Conservation (phyloP, 2,888 invertebrate species). For the Folsomia candida region DNA sequence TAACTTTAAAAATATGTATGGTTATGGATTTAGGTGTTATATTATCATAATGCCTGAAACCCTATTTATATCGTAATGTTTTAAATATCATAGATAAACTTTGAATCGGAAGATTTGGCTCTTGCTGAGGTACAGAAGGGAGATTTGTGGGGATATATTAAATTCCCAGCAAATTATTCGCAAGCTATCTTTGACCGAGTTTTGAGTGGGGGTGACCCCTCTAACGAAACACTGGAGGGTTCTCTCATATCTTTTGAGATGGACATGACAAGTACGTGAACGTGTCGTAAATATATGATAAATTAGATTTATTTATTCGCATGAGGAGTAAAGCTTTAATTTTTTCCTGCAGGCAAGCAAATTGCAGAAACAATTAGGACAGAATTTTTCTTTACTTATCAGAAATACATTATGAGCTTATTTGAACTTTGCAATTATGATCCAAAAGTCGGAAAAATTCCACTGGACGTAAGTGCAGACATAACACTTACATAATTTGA, state of each 20-base stretch:
- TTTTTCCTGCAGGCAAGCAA: conserved; percentile 57
- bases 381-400: conserved; percentile 79
- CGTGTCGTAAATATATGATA: too few species aligned
- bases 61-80: background rate
- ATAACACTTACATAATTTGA: background rate
- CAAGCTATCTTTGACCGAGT: conserved; percentile 29
- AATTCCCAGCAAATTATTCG: conserved; percentile 36
- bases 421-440: conserved; percentile 72
- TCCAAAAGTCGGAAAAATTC: conserved; percentile 68
- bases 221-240: conserved; percentile 38
- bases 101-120: conserved; percentile 35
- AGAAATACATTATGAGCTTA: conserved; percentile 75
- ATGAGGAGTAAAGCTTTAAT: background rate
- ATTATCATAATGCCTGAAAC: too few species aligned
- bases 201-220: conserved; percentile 32
- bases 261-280: conserved; percentile 42
- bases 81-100: conserved; percentile 16
- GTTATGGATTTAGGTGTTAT: too few species aligned
- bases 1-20: too few species aligned
- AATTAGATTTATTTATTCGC: too few species aligned
- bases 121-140: conserved; percentile 28
- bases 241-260: conserved; percentile 38
- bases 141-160: conserved; percentile 39
- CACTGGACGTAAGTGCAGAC: conserved; percentile 27
- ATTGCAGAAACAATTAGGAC: conserved; percentile 84